phyloP scores from a whole-genome alignment of 1,140 invertebrate genomes.

The Episyrphus balteatus region DNA sequence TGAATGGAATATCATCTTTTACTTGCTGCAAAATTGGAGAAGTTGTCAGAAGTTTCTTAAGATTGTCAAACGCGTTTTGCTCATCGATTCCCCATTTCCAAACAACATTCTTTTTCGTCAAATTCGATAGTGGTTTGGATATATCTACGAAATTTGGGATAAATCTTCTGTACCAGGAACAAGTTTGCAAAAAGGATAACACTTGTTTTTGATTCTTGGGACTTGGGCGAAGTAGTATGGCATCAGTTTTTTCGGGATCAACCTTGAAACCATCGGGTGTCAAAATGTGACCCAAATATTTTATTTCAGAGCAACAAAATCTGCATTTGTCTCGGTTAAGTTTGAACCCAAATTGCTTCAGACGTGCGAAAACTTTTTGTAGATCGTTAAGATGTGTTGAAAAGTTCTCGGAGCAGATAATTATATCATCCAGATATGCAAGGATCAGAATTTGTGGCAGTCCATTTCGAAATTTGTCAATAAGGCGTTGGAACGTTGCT shows the following conservation, averaged over 20 bases:
- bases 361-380: slow-evolving; percentile 3
- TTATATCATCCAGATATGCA: slow-evolving; percentile 37
- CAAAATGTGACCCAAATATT: slow-evolving; percentile 7
- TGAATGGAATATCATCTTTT: slow-evolving; percentile 10
- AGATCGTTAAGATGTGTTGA: slow-evolving; percentile 30
- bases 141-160: slow-evolving; percentile 11
- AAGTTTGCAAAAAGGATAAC: slow-evolving; percentile 11
- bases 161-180: slow-evolving; percentile 15
- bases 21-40: slow-evolving; percentile 13
- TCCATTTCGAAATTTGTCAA: slow-evolving; percentile 17
- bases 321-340: slow-evolving; percentile 2
- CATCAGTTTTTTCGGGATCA: slow-evolving; percentile 8
- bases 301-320: slow-evolving; percentile 1
- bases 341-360: slow-evolving; percentile 9
- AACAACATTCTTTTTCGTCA: slow-evolving; percentile 9
- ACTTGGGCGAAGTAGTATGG: slow-evolving; percentile 6
- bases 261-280: slow-evolving; percentile 8
- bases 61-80: slow-evolving; percentile 12
- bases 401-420: slow-evolving; percentile 30
- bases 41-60: slow-evolving; percentile 13
- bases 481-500: slow-evolving; percentile 15
- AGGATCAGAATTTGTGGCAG: slow-evolving; percentile 13
- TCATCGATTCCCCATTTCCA: slow-evolving; percentile 11
- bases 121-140: slow-evolving; percentile 8
- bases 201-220: slow-evolving; percentile 24